Conservation (phyloP, 2,888 invertebrate species). For the Calephelis perditalis region DNA sequence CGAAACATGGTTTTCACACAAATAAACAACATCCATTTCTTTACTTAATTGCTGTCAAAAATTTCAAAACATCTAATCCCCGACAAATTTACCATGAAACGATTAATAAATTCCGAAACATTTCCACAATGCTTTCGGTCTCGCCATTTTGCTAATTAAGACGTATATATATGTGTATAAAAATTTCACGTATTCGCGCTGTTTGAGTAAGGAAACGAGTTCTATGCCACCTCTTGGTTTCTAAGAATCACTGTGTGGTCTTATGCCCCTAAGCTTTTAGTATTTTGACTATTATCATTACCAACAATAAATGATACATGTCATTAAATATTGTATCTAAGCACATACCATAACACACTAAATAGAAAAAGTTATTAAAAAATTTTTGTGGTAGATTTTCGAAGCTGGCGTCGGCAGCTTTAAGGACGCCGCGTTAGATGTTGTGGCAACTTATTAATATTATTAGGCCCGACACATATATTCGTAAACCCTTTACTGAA, state of each 20-base stretch:
- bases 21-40: slow-evolving; percentile 3
- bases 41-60: slow-evolving; percentile 5
- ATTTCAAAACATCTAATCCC: slow-evolving; percentile 7
- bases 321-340: no score
- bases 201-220: background rate
- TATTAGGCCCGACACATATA: no score
- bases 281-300: no score
- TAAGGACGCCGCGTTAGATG: no score
- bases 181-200: background rate
- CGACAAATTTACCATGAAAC: slow-evolving; percentile 10
- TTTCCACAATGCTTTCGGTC: slow-evolving; percentile 9
- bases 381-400: no score
- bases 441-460: no score
- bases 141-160: slow-evolving; percentile 5
- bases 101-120: slow-evolving; percentile 12
- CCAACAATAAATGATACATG: no score
- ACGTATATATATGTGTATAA: slow-evolving; percentile 7
- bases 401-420: no score
- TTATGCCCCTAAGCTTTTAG: no score
- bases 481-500: no score
- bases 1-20: background rate
- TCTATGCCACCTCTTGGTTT: slow-evolving; percentile 1
- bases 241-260: slow-evolving; percentile 2
- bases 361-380: no score
- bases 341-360: no score